phyloP scores from a whole-genome alignment of 2,113 vertebrate genomes.

The Indri indri region DNA sequence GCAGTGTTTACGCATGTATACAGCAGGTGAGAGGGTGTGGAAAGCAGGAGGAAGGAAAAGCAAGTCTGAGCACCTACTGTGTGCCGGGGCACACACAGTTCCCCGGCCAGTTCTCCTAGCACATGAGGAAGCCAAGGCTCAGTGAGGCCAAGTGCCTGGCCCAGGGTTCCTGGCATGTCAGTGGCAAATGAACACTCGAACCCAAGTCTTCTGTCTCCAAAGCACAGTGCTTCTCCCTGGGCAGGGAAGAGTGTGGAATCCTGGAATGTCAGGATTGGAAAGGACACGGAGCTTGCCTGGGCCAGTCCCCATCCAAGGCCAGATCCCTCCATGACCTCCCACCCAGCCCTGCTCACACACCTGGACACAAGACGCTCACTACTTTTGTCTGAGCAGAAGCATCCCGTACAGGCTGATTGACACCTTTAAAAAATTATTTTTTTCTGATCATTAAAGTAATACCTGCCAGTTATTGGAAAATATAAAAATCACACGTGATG shows the following conservation, averaged over 20 bases:
- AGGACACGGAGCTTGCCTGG: background rate
- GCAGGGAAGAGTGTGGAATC: background rate
- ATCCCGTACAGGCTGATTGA: background rate
- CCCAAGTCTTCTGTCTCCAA: background rate
- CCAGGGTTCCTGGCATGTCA: background rate
- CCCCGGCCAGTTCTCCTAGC: background rate
- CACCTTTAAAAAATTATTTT: background rate
- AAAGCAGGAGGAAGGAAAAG: background rate
- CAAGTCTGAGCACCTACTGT: background rate
- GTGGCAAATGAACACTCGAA: background rate
- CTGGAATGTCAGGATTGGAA: background rate
- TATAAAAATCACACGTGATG: background rate
- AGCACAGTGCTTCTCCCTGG: background rate
- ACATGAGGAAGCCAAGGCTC: background rate
- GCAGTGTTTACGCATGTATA: constrained; percentile 30
- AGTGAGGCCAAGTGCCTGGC: background rate
- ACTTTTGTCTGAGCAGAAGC: background rate
- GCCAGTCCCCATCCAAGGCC: background rate
- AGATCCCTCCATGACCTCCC: rapidly evolving
- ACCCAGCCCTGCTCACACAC: background rate
- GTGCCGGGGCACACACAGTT: too few relatives aligned
- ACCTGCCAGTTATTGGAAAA: background rate
- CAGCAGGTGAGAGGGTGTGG: background rate
- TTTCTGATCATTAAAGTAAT: background rate
- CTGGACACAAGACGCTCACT: background rate